Conservation (phyloP, 2,797 vertebrate species). For the Emys orbicularis region DNA sequence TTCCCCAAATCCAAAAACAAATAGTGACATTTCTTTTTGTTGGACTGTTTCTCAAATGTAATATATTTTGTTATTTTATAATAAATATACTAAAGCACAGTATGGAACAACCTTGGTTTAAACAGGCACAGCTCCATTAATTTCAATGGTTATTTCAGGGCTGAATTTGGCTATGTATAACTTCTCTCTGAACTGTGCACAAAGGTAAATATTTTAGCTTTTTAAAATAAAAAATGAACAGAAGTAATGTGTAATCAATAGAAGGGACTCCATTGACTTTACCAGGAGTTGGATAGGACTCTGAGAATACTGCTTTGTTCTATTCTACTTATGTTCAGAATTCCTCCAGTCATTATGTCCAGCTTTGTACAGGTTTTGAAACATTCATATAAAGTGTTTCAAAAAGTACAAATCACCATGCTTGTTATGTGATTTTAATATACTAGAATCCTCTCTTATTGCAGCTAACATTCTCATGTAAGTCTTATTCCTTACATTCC, state of each 20-base stretch:
- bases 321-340: background rate
- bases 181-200: background rate
- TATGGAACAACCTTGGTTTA: background rate
- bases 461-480: background rate
- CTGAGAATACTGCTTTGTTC: conserved; percentile 5
- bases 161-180: background rate
- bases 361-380: conserved; percentile 28
- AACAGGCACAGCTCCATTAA: conserved; percentile 6
- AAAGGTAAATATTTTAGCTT: background rate
- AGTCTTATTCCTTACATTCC: background rate
- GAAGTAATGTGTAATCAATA: background rate
- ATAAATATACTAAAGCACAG: conserved; percentile 49
- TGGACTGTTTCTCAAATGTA: conserved; percentile 56
- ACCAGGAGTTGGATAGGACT: background rate
- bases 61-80: conserved; percentile 52
- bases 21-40: conserved; percentile 38
- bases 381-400: background rate
- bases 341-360: background rate
- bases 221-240: background rate
- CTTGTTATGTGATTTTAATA: conserved; percentile 11
- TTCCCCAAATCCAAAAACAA: conserved; percentile 28
- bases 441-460: background rate
- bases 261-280: background rate
- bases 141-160: conserved; percentile 27
- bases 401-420: background rate